Evolutionary conservation across 2,888 invertebrate species (phyloP).

Genomic region (Drosophila aldrichi): DNA sequence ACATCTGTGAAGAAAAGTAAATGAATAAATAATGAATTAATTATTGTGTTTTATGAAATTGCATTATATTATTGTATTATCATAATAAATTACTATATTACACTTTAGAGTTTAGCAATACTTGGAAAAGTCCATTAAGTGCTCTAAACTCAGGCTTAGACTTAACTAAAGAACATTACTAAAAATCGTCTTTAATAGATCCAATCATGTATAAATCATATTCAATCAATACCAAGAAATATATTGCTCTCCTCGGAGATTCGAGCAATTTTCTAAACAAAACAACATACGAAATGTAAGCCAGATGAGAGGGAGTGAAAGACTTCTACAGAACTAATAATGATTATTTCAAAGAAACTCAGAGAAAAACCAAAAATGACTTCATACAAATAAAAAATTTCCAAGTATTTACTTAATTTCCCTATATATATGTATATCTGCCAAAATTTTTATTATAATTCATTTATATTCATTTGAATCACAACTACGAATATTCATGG

Average conservation of each 20-base stretch:
- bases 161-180: too few relatives aligned
- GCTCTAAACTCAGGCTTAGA: too few relatives aligned
- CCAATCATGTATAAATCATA: too few relatives aligned
- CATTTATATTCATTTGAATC: not conserved
- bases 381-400: not conserved
- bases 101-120: not conserved
- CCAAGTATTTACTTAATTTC: not conserved
- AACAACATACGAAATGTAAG: too few relatives aligned
- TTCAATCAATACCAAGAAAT: too few relatives aligned
- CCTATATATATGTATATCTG: not conserved
- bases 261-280: too few relatives aligned
- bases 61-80: not conserved
- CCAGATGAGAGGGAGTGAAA: too few relatives aligned
- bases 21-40: slow-evolving; percentile 7
- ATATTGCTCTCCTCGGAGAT: too few relatives aligned
- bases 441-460: not conserved
- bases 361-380: not conserved
- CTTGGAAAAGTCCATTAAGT: not conserved
- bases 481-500: not conserved
- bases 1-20: slow-evolving; percentile 20
- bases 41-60: not conserved
- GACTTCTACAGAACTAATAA: too few relatives aligned
- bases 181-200: too few relatives aligned
- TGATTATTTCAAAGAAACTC: too few relatives aligned
- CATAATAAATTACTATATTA: not conserved